Conservation (phyloP, 2,797 vertebrate species). For the Gobio occitaniae region DNA sequence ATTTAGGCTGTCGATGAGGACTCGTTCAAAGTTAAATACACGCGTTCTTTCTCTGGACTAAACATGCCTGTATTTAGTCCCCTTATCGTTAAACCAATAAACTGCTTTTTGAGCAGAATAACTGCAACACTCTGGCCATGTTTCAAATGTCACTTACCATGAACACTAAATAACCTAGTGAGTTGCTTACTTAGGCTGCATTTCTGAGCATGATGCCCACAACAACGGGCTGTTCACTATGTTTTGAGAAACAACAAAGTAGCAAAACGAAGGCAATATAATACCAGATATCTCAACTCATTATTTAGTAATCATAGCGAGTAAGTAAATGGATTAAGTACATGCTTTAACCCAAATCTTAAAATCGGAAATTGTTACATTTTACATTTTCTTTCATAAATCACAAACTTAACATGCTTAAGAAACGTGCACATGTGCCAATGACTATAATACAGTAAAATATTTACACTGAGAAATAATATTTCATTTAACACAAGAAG, state of each 20-base stretch:
- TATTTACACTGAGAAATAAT: background rate
- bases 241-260: background rate
- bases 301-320: background rate
- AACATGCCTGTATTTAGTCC: background rate
- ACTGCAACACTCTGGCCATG: background rate
- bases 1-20: background rate
- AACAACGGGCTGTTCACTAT: background rate
- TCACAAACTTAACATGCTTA: no score
- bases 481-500: background rate
- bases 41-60: background rate
- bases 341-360: background rate
- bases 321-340: background rate
- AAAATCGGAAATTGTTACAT: background rate
- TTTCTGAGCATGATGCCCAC: background rate
- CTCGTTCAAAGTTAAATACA: background rate
- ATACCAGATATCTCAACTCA: background rate
- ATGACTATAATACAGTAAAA: background rate
- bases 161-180: background rate
- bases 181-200: slow-evolving; percentile 11
- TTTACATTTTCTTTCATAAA: background rate
- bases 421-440: background rate
- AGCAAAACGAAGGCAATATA: background rate
- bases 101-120: background rate
- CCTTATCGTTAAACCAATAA: background rate
- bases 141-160: background rate